These are phyloP conservation scores for Drosophila nigricruria DNA, from an alignment of 2,888 invertebrate genomes.

Conservation along the genomic window DNA sequence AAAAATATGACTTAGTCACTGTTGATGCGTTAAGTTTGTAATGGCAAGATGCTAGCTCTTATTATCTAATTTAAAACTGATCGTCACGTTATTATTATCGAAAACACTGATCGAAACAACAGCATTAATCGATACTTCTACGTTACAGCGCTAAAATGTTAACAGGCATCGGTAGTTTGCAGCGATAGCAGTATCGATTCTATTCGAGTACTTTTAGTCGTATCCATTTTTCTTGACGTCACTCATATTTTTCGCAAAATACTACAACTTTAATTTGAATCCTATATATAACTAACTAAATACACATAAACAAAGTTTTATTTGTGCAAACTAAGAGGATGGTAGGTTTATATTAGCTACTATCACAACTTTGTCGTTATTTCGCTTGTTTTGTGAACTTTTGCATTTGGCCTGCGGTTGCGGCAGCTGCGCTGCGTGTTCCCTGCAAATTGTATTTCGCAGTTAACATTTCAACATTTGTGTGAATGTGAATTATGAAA, in stretches of 20 bases:
- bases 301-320: constrained; percentile 16
- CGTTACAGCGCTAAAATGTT: constrained; percentile 6
- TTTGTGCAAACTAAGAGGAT: constrained; percentile 31
- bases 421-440: constrained; percentile 34
- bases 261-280: constrained; percentile 27
- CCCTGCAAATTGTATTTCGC: constrained; percentile 21
- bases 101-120: not conserved
- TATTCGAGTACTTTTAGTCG: constrained; percentile 38
- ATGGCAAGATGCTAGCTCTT: not conserved
- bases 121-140: not conserved
- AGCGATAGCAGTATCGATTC: constrained; percentile 27
- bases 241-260: constrained; percentile 51
- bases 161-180: constrained; percentile 20
- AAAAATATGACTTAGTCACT: not conserved
- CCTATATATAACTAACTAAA: constrained; percentile 14
- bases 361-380: not conserved
- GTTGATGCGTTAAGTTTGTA: not conserved
- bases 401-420: constrained; percentile 22
- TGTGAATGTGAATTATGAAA: not conserved
- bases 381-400: constrained; percentile 1
- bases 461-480: constrained; percentile 16
- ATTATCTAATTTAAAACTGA: not conserved
- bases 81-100: constrained; percentile 11
- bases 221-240: constrained; percentile 61
- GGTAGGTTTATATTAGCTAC: constrained; percentile 34